phyloP scores from a whole-genome alignment of 2,888 invertebrate genomes.

The Cheiracanthium punctorium region DNA sequence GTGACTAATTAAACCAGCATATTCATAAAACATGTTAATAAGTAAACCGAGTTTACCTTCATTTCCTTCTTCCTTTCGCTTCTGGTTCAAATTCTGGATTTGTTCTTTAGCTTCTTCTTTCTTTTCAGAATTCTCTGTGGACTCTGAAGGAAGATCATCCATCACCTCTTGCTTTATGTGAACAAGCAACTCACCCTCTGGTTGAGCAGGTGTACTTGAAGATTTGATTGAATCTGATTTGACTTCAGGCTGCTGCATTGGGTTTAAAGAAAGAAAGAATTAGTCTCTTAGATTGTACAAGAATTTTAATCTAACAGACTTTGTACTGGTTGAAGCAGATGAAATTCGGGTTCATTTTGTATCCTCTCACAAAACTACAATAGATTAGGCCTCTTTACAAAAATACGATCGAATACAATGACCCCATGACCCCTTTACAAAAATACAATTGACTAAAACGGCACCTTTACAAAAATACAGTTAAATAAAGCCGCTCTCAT shows the following conservation, averaged over 20 bases:
- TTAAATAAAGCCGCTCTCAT: too few species aligned
- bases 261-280: too few species aligned
- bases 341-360: too few species aligned
- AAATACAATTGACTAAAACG: too few species aligned
- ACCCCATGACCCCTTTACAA: too few species aligned
- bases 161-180: slow-evolving; percentile 52
- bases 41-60: slow-evolving; percentile 50
- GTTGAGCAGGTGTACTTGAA: neutral
- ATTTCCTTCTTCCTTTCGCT: slow-evolving; percentile 24
- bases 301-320: neutral
- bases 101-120: slow-evolving; percentile 22
- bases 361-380: too few species aligned
- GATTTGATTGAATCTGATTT: slow-evolving; percentile 25
- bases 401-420: too few species aligned
- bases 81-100: neutral
- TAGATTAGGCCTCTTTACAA: too few species aligned
- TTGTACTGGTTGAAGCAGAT: too few species aligned
- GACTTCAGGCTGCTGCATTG: neutral
- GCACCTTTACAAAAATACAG: too few species aligned
- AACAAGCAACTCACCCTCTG: slow-evolving; percentile 27
- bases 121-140: neutral
- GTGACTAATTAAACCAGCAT: too few species aligned
- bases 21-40: too few species aligned
- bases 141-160: slow-evolving; percentile 20
- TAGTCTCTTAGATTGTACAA: neutral